These are phyloP conservation scores for Ancistrus triradiatus DNA, from an alignment of 2,113 vertebrate genomes.

Conservation along the genomic window DNA sequence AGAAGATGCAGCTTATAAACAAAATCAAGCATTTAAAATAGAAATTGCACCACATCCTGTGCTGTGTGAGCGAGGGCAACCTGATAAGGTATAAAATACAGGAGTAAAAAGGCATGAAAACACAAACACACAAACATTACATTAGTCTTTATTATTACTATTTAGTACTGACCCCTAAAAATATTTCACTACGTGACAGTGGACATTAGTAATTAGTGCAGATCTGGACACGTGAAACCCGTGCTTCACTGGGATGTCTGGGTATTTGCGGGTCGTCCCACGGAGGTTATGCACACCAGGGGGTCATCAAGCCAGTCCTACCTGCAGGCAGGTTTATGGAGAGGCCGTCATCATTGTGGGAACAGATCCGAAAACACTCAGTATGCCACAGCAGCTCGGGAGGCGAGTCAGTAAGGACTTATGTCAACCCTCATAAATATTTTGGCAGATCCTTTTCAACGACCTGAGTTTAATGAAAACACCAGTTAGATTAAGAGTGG, in stretches of 20 bases:
- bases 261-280: constrained; percentile 55
- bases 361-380: constrained; percentile 42
- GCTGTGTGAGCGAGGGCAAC: too few species aligned
- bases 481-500: too few species aligned
- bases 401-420: background rate
- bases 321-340: constrained; percentile 77
- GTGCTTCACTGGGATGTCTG: constrained; percentile 30
- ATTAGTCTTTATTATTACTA: too few species aligned
- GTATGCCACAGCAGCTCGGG: constrained; percentile 37
- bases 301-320: constrained; percentile 73
- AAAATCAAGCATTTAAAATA: too few species aligned
- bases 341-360: constrained; percentile 79
- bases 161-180: too few species aligned
- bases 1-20: too few species aligned
- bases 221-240: background rate
- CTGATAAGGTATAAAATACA: too few species aligned
- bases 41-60: too few species aligned
- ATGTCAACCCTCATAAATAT: constrained; percentile 63
- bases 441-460: constrained; percentile 85
- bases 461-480: constrained; percentile 57
- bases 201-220: background rate
- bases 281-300: constrained; percentile 69
- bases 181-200: too few species aligned
- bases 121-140: too few species aligned
- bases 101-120: too few species aligned